Conservation (phyloP, 1,140 invertebrate species). For the Helicorthomorpha holstii region DNA sequence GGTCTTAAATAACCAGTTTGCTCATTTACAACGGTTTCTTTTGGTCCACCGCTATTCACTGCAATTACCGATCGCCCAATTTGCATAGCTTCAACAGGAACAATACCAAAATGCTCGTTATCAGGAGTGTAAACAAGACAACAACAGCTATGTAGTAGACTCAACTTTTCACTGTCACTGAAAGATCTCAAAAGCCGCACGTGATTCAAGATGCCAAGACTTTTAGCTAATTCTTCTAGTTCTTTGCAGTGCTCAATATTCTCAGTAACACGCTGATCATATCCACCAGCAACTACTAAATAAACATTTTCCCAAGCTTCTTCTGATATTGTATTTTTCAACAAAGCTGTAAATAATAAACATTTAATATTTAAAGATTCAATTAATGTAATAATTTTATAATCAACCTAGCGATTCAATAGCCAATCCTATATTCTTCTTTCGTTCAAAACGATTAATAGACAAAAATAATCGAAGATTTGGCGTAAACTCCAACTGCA, state of each 20-base stretch:
- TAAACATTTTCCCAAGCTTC: conserved; percentile 48
- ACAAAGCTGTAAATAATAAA: conserved; percentile 21
- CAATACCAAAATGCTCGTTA: conserved; percentile 98
- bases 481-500: background rate
- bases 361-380: conserved; percentile 6
- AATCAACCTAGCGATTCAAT: conserved; percentile 52
- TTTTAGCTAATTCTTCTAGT: conserved; percentile 42
- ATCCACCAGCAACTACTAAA: conserved; percentile 92
- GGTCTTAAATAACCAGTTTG: conserved; percentile 78
- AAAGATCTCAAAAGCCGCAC: conserved; percentile 75
- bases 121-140: conserved; percentile 86
- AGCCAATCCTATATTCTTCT: conserved; percentile 81
- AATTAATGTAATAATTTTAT: conserved; percentile 5
- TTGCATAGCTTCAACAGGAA: conserved; percentile 97
- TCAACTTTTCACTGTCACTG: conserved; percentile 63
- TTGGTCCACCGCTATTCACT: conserved; percentile 84
- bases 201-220: conserved; percentile 49
- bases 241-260: conserved; percentile 79
- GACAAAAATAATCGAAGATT: conserved; percentile 38
- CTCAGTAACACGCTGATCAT: conserved; percentile 73
- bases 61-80: conserved; percentile 83
- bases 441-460: conserved; percentile 93
- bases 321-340: conserved; percentile 13
- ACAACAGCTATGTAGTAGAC: conserved; percentile 51
- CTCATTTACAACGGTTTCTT: conserved; percentile 76